These are phyloP conservation scores for Rhinoderma darwinii DNA, from an alignment of 2,113 vertebrate genomes.

Conservation along the genomic window DNA sequence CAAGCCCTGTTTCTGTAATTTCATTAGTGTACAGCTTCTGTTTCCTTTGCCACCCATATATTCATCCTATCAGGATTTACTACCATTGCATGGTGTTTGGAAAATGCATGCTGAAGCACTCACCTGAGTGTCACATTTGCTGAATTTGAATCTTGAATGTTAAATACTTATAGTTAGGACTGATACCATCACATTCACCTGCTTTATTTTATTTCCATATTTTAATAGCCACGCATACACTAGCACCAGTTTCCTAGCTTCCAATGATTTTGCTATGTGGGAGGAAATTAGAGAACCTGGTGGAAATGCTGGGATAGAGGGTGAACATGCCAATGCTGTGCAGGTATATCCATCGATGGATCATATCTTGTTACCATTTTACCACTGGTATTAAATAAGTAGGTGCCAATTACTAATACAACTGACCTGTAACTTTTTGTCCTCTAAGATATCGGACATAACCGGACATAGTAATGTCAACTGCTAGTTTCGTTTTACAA, in stretches of 20 bases:
- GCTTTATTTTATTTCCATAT: background rate
- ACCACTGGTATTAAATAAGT: background rate
- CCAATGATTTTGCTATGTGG: too few species aligned
- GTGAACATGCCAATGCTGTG: too few species aligned
- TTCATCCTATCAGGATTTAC: background rate
- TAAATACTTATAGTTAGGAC: background rate
- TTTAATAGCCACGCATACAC: background rate
- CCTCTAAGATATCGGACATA: too few species aligned
- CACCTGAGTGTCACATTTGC: background rate
- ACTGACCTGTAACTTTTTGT: too few species aligned
- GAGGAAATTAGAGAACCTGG: too few species aligned
- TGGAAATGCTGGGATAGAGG: too few species aligned
- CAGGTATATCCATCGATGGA: background rate
- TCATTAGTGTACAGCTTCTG: conserved; percentile 54
- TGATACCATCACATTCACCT: background rate
- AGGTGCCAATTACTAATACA: too few species aligned
- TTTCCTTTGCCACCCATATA: conserved; percentile 48
- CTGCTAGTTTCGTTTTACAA: too few species aligned
- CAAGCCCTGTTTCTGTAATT: conserved; percentile 53
- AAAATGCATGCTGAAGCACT: background rate
- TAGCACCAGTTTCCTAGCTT: too few species aligned
- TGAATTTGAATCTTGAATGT: background rate
- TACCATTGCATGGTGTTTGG: background rate
- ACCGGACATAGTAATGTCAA: too few species aligned
- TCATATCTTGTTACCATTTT: background rate